Evolutionary conservation across 1,140 invertebrate genomes (phyloP).

Genomic region (Polypedilum pembai): DNA sequence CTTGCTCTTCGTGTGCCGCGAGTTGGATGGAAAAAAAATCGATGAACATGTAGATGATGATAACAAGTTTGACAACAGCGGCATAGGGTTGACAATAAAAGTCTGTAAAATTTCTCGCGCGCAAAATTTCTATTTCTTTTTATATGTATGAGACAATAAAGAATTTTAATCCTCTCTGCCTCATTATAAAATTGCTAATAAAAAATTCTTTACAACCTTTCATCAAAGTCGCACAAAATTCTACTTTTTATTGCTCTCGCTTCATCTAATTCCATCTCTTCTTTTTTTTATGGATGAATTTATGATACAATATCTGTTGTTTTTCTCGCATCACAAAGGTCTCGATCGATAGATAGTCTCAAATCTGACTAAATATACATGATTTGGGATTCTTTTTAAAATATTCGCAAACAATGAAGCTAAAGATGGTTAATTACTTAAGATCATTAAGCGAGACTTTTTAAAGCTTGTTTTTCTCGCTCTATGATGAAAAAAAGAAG

Average conservation of each 20-base stretch:
- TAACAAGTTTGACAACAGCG: neutral
- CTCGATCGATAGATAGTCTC: too few species aligned
- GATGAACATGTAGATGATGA: slow-evolving; percentile 9
- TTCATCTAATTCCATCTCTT: too few species aligned
- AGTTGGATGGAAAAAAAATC: neutral
- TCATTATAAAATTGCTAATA: slow-evolving; percentile 26
- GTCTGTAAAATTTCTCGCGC: neutral
- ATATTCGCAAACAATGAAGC: slow-evolving; percentile 1
- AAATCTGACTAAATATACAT: neutral
- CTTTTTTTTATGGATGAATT: too few species aligned
- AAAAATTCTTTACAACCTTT: slow-evolving; percentile 15
- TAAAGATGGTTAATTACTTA: slow-evolving; percentile 6
- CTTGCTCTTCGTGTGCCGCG: neutral
- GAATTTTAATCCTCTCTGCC: slow-evolving; percentile 11
- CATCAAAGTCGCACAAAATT: slow-evolving; percentile 27
- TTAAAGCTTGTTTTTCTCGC: neutral
- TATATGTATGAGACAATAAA: slow-evolving; percentile 11
- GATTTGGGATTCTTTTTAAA: neutral
- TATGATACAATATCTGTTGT: too few species aligned
- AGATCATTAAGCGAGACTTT: neutral
- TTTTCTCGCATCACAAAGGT: too few species aligned
- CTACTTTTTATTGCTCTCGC: slow-evolving; percentile 17
- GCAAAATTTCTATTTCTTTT: neutral
- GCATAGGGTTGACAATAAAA: slow-evolving; percentile 17
- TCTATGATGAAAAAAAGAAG: too few species aligned